Conservation (phyloP, 2,113 vertebrate genomes). For the Myiagra hebetior region DNA sequence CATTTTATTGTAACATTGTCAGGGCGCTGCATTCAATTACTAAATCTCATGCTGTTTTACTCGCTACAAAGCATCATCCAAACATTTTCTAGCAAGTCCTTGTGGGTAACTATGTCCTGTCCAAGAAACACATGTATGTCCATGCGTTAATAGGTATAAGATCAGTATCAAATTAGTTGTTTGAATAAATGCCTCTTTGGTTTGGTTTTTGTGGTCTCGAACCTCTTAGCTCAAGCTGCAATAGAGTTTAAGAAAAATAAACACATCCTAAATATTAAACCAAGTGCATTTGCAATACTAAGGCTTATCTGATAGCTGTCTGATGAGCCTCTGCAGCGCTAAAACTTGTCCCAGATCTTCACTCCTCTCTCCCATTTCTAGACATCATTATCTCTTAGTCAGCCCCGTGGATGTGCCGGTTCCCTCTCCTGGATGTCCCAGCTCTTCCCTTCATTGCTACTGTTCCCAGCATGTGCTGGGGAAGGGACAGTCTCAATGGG, state of each 20-base stretch:
- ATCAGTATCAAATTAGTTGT: neutral
- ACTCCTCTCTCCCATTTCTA: neutral
- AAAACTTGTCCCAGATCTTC: neutral
- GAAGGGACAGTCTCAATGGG: neutral
- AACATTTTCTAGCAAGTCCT: slow-evolving; percentile 7
- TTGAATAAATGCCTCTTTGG: neutral
- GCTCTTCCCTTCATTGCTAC: neutral
- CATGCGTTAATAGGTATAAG: neutral
- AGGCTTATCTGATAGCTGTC: neutral
- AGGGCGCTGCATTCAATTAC: slow-evolving; percentile 49
- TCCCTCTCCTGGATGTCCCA: neutral
- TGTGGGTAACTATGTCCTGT: neutral
- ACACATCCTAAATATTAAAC: neutral
- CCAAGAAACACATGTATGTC: neutral
- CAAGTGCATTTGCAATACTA: neutral
- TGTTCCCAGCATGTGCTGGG: rapidly evolving
- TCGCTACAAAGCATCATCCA: neutral
- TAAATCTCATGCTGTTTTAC: slow-evolving; percentile 26
- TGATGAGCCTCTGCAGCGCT: neutral
- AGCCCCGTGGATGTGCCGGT: neutral
- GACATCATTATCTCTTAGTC: neutral
- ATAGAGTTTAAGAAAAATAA: neutral
- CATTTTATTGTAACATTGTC: slow-evolving; percentile 32
- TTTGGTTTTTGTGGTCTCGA: neutral
- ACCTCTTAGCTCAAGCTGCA: neutral